phyloP scores from a whole-genome alignment of 1,140 invertebrate species.

The Drosophila hydei region DNA sequence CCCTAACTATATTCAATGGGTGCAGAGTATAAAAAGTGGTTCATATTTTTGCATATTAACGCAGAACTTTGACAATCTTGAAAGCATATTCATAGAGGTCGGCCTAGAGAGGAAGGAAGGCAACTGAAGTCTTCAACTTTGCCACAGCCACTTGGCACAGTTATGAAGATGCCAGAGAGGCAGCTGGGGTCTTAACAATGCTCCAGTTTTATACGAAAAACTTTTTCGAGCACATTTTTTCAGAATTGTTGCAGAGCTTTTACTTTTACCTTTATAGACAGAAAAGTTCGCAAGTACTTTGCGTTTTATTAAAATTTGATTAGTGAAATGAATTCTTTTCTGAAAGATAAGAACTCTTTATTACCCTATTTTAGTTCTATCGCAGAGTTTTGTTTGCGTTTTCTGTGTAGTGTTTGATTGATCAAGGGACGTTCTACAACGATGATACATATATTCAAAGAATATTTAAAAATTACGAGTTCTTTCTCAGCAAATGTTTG shows the following conservation, averaged over 20 bases:
- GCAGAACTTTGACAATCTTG: conserved; percentile 14
- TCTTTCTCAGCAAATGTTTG: conserved; percentile 15
- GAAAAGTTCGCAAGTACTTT: conserved; percentile 6
- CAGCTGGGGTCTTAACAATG: not conserved
- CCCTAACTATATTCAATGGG: too few relatives aligned
- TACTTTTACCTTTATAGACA: conserved; percentile 11
- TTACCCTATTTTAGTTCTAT: not conserved
- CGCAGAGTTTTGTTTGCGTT: not conserved
- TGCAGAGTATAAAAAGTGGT: not conserved
- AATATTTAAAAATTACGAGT: too few relatives aligned
- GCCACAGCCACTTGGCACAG: conserved; percentile 37
- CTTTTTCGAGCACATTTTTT: conserved; percentile 5
- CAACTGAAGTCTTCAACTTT: conserved; percentile 29
- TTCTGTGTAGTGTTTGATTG: too few relatives aligned
- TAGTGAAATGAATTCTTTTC: not conserved
- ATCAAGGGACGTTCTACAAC: too few relatives aligned
- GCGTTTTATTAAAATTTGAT: not conserved
- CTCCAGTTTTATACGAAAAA: not conserved
- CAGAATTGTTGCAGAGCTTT: not conserved
- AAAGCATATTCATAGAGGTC: conserved; percentile 4
- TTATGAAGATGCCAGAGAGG: conserved; percentile 9
- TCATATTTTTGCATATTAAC: conserved; percentile 29
- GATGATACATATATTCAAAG: too few relatives aligned
- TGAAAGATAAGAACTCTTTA: conserved; percentile 1
- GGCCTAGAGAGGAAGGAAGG: not conserved